Evolutionary conservation across 53 echinoderm and acorn worm genomes (phyloP).

Genomic region (Pentamera pediparva): DNA sequence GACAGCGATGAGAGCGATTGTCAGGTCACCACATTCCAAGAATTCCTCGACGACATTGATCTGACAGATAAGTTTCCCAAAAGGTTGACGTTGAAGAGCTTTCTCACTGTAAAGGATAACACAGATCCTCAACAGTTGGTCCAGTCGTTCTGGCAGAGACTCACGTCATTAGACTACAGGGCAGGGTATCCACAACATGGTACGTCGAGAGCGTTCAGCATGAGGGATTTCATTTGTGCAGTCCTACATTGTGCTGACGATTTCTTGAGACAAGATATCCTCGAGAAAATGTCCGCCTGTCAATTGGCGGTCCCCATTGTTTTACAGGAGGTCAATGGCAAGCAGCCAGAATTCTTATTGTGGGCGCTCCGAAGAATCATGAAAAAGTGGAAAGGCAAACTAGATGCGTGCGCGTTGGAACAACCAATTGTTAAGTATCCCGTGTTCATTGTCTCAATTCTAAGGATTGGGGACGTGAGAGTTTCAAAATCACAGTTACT

Average conservation of each 20-base stretch:
- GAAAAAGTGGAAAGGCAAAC: slow-evolving; percentile 18
- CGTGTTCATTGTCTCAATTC: background rate
- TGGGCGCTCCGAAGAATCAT: slow-evolving; percentile 8
- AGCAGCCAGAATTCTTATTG: background rate
- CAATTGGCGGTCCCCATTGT: slow-evolving; percentile 15
- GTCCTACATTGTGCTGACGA: slow-evolving; percentile 14
- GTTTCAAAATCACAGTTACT: background rate
- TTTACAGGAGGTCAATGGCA: background rate
- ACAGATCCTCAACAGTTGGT: background rate
- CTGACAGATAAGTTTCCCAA: slow-evolving; percentile 10
- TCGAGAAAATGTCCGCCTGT: slow-evolving; percentile 27
- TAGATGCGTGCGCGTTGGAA: background rate
- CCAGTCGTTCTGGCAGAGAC: slow-evolving; percentile 3
- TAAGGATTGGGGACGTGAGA: background rate
- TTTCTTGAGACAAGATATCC: slow-evolving; percentile 10
- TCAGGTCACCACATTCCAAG: background rate
- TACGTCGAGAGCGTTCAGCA: background rate
- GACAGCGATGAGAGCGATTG: background rate
- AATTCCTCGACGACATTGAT: background rate
- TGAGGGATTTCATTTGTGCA: slow-evolving; percentile 13
- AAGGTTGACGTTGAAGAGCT: background rate
- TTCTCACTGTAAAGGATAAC: background rate
- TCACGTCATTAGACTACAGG: slow-evolving; percentile 7
- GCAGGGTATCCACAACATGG: slow-evolving; percentile 7
- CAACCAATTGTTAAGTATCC: background rate